These are phyloP conservation scores for Myiopsitta monachus DNA, from an alignment of 2,113 vertebrate genomes.

Conservation along the genomic window DNA sequence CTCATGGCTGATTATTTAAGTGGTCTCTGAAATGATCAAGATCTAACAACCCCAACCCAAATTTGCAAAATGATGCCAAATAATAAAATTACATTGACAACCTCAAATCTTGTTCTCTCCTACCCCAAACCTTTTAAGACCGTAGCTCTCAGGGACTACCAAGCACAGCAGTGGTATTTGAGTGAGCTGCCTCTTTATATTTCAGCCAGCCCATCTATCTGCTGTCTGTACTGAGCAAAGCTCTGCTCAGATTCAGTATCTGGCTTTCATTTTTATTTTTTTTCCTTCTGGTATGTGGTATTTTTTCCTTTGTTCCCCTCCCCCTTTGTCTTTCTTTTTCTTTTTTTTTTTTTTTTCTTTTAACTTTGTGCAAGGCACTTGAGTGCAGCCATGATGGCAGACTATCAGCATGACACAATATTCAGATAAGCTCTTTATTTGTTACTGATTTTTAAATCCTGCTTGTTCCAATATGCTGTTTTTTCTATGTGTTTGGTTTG, in stretches of 20 bases:
- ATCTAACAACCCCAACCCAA: neutral
- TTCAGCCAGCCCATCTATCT: neutral
- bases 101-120: neutral
- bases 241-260: neutral
- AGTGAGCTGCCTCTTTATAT: neutral
- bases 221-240: neutral
- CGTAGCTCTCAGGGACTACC: fast-evolving
- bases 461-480: neutral
- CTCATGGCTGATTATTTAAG: neutral
- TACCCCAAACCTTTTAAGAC: neutral
- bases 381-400: neutral
- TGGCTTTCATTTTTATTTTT: neutral
- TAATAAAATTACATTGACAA: neutral
- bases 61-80: neutral
- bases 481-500: neutral
- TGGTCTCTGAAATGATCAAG: neutral
- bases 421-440: neutral
- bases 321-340: neutral
- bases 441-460: neutral
- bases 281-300: neutral
- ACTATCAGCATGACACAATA: neutral
- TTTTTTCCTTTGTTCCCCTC: neutral
- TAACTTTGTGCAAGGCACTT: neutral
- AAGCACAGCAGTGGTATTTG: neutral
- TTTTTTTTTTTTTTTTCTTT: neutral